Base-by-base conservation (phyloP, 2,888 invertebrate genomes). In the Epirrhoe alternata region DNA sequence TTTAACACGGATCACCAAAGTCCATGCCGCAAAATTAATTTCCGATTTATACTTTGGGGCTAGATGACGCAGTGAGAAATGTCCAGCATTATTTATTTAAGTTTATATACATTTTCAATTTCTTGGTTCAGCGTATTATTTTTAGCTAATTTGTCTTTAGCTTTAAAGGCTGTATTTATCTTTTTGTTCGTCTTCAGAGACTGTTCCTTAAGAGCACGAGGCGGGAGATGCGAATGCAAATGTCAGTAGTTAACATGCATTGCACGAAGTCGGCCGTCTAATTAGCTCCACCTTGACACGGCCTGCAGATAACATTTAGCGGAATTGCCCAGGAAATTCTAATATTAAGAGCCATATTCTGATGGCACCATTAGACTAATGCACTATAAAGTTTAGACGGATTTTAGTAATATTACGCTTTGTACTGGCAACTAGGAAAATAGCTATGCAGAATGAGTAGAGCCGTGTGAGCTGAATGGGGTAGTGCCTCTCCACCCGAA, bases 231-330 rank as follows among this genome's bases (percentile, higher is more conserved):
- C 80, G 74, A 87, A 92, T 92, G 92, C 92, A 93, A 93, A 93
- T 92, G 90, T 86, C 88, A 88, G 82, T 90, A 86, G 86, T 92
- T 92, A 90, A 84, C 90, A 92, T 92, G 92, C 91, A 92, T 90
- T 87, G 88, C 89, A 86, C 86, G 89, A 86, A 86, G 84, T 84
- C 87, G 86, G 82, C 82, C 88, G 86, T 86, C 91, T 93, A 92
- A 93, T 93, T 91, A 92, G 86, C 82, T 80, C 85, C 86, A 87
- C 86, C 87, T 84, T 86, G 85, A 85, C 84, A 81, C 81, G 77
- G 78, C 77, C 82, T 81, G 79, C 75, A 80, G 82, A 84, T 85
- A 87, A 87, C 83, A 86, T 85, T 85, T 81, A 80, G 74, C 66
- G 35, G 80, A 82, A 83, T 81, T 79, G 76, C 77, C 75, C 76